Base-by-base conservation (phyloP, 2,113 vertebrate species). In the Mus spicilegus region DNA sequence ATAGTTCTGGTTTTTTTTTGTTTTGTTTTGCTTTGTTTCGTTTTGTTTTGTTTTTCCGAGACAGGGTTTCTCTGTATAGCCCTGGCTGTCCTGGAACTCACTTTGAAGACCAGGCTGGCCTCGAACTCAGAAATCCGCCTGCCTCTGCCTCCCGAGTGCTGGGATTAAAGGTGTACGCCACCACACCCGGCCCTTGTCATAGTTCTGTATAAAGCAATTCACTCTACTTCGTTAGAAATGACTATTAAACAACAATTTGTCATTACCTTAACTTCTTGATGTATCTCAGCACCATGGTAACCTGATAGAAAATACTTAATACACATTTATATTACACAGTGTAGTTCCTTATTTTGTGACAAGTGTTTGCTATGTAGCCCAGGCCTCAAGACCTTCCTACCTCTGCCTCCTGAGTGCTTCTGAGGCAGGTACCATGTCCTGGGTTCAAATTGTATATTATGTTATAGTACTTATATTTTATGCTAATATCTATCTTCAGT, bases 391-490 rank as follows among this genome's bases (percentile, higher is more conserved):
- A 63, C 30, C 17, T 58, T 89, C 24, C 56, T 49, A 46, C 4
- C 1, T 76, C 72, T 46, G 39, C 39, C 72, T 89, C 54, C 19
- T 33, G 17, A 89, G 17, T 42, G 72, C 12, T 76, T 7, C 65
- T 69, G 65, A 30, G 17, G 36, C 39, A 61, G 8, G 26, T 12
- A 30, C 87, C 51, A 42, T 19, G 42, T 87, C 46, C 63, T 49
- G 20, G 46, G 65, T 69, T 87, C 86, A 90, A 94, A 84, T 96
- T 96, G 70, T 87, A 91, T 36, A 82, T 77, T 86, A 90, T 87
- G 16, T 76, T 95, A 93, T 7, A 65, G 42, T 75, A 91, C 72
- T 96, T 97, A 94, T 80, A 20, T 80, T 81, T 96, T 90, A 94
- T 87, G 84, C 33, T 86, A 93, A 94, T 65, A 82, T 93, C 76